Evolutionary conservation across 1,140 invertebrate species (phyloP).

Genomic region (Lordiphosa mommai): DNA sequence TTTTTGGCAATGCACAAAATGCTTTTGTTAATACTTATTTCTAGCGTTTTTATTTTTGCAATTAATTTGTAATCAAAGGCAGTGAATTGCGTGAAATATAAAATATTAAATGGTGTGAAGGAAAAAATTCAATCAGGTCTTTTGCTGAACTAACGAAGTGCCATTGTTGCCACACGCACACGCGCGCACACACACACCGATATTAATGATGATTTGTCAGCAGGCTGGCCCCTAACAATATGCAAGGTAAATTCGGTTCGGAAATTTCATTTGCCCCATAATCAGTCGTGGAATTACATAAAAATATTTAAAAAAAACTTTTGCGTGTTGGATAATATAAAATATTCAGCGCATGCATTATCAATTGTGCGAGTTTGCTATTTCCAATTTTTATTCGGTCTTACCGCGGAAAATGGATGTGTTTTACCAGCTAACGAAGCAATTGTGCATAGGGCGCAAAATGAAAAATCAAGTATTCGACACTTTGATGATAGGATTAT

Average conservation of each 20-base stretch:
- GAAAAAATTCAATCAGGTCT: constrained; percentile 56
- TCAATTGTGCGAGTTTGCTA: constrained; percentile 25
- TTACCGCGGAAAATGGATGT: constrained; percentile 20
- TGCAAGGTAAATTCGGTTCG: constrained; percentile 56
- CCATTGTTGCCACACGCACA: constrained; percentile 50
- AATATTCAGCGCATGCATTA: constrained; percentile 59
- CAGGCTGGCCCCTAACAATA: constrained; percentile 44
- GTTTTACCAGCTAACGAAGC: constrained; percentile 58
- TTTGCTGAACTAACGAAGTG: constrained; percentile 60
- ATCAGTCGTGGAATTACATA: constrained; percentile 52
- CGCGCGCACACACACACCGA: not conserved
- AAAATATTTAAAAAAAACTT: constrained; percentile 16
- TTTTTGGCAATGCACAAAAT: constrained; percentile 25
- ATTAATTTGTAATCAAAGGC: constrained; percentile 17
- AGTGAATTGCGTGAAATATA: constrained; percentile 28
- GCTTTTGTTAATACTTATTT: constrained; percentile 3
- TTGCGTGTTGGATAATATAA: constrained; percentile 22
- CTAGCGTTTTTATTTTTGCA: constrained; percentile 20
- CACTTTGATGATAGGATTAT: no score
- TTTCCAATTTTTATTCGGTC: constrained; percentile 1
- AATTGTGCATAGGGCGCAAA: constrained; percentile 29
- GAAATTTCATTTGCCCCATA: constrained; percentile 61
- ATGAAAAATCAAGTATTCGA: no score
- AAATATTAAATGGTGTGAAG: constrained; percentile 50
- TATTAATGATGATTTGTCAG: constrained; percentile 68